Conservation (phyloP, 2,113 vertebrate genomes). For the Chaetops frenatus region DNA sequence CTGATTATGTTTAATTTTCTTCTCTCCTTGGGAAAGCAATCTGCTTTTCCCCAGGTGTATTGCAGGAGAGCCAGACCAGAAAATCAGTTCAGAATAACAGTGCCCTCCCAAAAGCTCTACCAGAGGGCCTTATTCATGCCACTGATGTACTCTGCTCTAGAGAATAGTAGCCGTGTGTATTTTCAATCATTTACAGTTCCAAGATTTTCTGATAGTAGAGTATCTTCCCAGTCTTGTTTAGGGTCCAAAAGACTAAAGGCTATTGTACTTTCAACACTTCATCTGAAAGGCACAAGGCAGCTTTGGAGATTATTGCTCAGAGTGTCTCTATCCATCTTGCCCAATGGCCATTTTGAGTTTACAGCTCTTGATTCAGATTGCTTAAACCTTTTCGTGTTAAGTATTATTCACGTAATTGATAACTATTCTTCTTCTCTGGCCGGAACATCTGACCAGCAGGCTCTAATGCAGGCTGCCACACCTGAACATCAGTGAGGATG, state of each 20-base stretch:
- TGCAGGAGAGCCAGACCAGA: neutral
- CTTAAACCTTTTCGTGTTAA: neutral
- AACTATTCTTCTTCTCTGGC: neutral
- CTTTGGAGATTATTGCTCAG: neutral
- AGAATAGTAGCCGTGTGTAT: neutral
- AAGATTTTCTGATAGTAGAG: neutral
- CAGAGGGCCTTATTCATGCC: neutral
- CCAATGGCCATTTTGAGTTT: neutral
- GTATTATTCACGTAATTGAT: neutral
- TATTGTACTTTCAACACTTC: neutral
- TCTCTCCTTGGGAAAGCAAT: neutral
- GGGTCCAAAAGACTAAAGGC: neutral
- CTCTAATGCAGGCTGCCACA: neutral
- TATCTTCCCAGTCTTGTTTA: neutral
- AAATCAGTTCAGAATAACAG: neutral
- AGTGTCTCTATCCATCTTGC: neutral
- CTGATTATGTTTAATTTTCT: neutral
- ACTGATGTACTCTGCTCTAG: neutral
- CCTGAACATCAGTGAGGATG: neutral
- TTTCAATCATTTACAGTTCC: neutral
- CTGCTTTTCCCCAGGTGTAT: neutral
- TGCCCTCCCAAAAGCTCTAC: neutral
- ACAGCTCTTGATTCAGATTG: neutral
- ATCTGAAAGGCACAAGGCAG: neutral
- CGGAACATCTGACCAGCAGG: neutral